Conservation (phyloP, 2,797 vertebrate species). For the Pantherophis alleghaniensis region DNA sequence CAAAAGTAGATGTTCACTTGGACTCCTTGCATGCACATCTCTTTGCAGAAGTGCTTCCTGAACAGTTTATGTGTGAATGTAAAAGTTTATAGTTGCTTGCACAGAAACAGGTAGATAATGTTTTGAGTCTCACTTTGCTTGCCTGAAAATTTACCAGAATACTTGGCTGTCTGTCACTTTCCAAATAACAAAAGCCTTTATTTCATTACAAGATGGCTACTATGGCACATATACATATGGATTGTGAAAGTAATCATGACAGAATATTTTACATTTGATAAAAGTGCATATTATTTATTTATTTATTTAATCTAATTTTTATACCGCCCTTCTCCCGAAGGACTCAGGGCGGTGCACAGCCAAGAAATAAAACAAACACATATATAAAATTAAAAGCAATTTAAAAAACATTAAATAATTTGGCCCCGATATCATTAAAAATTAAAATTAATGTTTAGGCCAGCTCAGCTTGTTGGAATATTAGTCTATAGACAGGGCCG, state of each 20-base stretch:
- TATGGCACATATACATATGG: not conserved
- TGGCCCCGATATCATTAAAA: no score
- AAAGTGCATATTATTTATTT: not conserved
- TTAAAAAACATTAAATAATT: no score
- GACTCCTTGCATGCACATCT: accelerated
- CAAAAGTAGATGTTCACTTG: not conserved
- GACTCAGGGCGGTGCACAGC: no score
- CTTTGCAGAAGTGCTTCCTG: not conserved
- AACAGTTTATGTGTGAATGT: not conserved
- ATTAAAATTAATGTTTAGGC: no score
- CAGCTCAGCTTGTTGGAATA: no score
- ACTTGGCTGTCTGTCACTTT: not conserved
- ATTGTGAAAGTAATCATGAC: not conserved
- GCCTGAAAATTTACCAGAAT: not conserved
- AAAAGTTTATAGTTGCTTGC: not conserved
- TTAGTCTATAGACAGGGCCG: no score
- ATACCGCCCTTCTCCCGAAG: no score
- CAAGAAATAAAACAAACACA: no score
- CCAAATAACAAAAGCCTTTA: not conserved
- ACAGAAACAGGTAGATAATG: not conserved
- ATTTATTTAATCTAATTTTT: no score
- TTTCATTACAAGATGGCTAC: not conserved
- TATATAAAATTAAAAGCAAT: no score
- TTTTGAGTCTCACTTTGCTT: not conserved
- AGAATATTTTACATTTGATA: not conserved